A percentile compares a stretch with the other conserved stretches of the same genome.
Conservation (phyloP, 2,113 vertebrate species). For the Tachysurus vachellii region DNA sequence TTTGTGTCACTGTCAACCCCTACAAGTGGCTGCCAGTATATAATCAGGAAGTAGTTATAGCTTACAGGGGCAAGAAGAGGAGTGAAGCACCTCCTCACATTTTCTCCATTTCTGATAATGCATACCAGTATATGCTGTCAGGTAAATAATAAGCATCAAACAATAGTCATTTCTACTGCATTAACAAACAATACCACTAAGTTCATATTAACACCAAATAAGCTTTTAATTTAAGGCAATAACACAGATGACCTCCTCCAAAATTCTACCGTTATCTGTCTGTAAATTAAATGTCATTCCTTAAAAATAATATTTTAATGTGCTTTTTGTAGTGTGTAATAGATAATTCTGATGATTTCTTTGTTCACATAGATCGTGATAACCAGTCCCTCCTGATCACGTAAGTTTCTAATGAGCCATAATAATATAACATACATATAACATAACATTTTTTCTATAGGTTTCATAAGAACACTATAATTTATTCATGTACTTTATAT, state of each 20-base stretch:
- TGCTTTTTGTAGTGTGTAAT: background rate
- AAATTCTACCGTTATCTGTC: no score
- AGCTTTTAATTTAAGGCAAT: background rate
- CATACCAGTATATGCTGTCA: constrained; percentile 87
- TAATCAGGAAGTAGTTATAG: constrained; percentile 79
- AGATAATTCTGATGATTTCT: background rate
- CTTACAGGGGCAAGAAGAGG: constrained; percentile 88
- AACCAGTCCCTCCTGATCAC: constrained; percentile 94
- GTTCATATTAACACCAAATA: background rate
- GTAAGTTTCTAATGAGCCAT: constrained; percentile 67
- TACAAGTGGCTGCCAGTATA: constrained; percentile 90
- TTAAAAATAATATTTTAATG: background rate
- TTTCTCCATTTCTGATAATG: constrained; percentile 90
- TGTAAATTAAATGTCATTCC: background rate
- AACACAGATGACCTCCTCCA: background rate
- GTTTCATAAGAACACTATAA: background rate
- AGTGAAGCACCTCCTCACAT: constrained; percentile 88
- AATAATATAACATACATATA: background rate
- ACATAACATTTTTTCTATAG: background rate
- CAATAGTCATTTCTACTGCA: background rate
- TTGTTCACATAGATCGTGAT: constrained; percentile 79
- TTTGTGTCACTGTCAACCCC: constrained; percentile 88
- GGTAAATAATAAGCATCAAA: constrained; percentile 63
- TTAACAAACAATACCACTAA: background rate
- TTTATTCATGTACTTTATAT: background rate